Evolutionary conservation across 2,113 vertebrate genomes (phyloP).

Genomic region (Melanostigma gelatinosum): DNA sequence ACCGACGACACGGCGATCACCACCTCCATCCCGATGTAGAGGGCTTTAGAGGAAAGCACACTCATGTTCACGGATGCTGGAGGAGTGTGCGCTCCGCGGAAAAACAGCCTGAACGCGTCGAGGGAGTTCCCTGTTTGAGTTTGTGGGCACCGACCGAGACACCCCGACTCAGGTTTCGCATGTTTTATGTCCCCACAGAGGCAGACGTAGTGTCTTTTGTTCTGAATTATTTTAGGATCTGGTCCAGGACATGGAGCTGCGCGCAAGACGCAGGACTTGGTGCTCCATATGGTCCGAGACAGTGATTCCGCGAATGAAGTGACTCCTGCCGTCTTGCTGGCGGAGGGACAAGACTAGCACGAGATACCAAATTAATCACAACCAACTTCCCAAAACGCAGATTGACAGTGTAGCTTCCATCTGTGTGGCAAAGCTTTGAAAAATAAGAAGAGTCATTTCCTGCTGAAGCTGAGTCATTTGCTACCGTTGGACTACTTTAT

Average conservation of each 20-base stretch:
- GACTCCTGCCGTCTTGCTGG: slow-evolving; percentile 4
- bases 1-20: slow-evolving; percentile 93
- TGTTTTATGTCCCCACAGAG: slow-evolving; percentile 46
- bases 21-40: slow-evolving; percentile 94
- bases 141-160: slow-evolving; percentile 36
- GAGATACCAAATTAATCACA: slow-evolving; percentile 48
- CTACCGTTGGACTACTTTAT: too few species aligned
- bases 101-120: slow-evolving; percentile 28
- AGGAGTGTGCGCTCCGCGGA: slow-evolving; percentile 45
- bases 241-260: slow-evolving; percentile 1
- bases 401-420: slow-evolving; percentile 6
- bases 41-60: slow-evolving; percentile 80
- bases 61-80: slow-evolving; percentile 45
- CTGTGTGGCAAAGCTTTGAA: slow-evolving; percentile 9
- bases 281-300: slow-evolving; percentile 22
- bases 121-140: slow-evolving; percentile 42
- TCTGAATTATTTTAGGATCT: neutral
- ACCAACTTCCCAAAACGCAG: neutral
- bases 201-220: neutral
- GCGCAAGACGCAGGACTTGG: slow-evolving; percentile 48
- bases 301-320: slow-evolving; percentile 20
- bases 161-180: slow-evolving; percentile 21
- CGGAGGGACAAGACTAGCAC: slow-evolving; percentile 20
- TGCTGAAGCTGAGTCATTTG: neutral
- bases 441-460: neutral